A percentile compares a stretch with the other conserved stretches of the same genome.
phyloP scores from a whole-genome alignment of 2,113 vertebrate genomes.

The Nettapus auritus region DNA sequence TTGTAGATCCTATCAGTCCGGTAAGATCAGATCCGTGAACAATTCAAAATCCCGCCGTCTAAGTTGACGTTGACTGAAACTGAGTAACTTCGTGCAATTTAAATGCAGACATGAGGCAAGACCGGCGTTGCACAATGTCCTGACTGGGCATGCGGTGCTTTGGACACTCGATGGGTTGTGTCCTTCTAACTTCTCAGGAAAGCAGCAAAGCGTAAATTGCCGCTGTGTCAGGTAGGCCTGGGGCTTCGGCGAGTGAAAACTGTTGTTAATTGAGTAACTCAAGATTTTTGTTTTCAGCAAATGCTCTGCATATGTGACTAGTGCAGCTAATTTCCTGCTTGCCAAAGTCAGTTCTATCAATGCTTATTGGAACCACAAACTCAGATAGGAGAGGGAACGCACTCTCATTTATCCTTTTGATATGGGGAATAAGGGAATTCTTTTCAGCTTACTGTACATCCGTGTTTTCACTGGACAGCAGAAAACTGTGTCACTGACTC shows the following conservation, averaged over 20 bases:
- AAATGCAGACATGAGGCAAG: not conserved
- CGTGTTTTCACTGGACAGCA: conserved; percentile 64
- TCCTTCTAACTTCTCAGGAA: not conserved
- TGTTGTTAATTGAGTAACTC: conserved; percentile 40
- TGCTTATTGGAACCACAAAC: conserved; percentile 49
- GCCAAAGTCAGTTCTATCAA: conserved; percentile 51
- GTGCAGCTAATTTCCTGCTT: conserved; percentile 57
- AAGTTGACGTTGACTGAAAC: not conserved
- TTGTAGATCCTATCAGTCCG: conserved; percentile 16
- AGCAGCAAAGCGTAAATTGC: not conserved
- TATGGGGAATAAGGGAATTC: conserved; percentile 53
- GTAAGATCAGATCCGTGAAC: not conserved
- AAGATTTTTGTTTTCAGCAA: conserved; percentile 47
- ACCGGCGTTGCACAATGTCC: conserved; percentile 21
- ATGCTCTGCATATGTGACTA: conserved; percentile 62
- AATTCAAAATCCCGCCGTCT: not conserved
- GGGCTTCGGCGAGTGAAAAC: conserved; percentile 40
- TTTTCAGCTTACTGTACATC: conserved; percentile 64
- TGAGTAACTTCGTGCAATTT: not conserved
- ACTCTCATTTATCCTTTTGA: conserved; percentile 54
- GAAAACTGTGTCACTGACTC: conserved; percentile 66
- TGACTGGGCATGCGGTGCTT: not conserved
- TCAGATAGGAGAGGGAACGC: conserved; percentile 5
- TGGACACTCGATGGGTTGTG: not conserved
- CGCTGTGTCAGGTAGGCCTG: not conserved